Percentiles rank a stretch among this genome's conserved stretches.
phyloP scores from a whole-genome alignment of 2,888 invertebrate genomes.

The Bombyx huttoni region DNA sequence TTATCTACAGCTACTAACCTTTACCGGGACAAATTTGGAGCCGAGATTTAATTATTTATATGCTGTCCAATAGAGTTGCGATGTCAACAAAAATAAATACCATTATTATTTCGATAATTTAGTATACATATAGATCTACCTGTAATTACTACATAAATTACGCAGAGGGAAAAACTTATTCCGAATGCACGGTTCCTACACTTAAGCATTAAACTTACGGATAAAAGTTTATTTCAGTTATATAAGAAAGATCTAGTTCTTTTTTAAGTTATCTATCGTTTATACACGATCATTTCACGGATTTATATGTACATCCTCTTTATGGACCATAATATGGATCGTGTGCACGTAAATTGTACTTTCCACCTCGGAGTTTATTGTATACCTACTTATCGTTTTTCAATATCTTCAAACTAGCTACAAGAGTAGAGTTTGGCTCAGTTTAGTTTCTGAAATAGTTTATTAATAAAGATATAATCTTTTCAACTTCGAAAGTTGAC shows the following conservation, averaged over 20 bases:
- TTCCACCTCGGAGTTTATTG: neutral
- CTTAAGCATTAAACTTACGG: neutral
- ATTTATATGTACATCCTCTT: neutral
- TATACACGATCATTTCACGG: neutral
- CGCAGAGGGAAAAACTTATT: too few species aligned
- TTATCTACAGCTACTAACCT: too few species aligned
- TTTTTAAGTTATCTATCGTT: neutral
- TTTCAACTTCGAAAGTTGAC: neutral
- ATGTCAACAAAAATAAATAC: too few species aligned
- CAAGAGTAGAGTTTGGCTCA: neutral
- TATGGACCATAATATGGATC: neutral
- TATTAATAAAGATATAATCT: neutral
- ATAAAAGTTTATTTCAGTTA: neutral
- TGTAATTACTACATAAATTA: too few species aligned
- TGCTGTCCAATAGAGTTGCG: too few species aligned
- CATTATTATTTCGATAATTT: too few species aligned
- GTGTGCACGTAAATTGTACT: neutral
- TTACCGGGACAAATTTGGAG: too few species aligned
- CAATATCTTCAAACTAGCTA: neutral
- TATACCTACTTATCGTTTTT: neutral
- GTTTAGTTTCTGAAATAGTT: neutral
- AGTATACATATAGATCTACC: too few species aligned
- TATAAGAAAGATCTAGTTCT: neutral
- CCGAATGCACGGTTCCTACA: neutral
- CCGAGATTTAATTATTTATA: too few species aligned